A percentile compares a stretch with the other conserved stretches of the same genome.
Evolutionary conservation across 2,888 invertebrate genomes (phyloP).

Genomic region (Rotaria macrura): DNA sequence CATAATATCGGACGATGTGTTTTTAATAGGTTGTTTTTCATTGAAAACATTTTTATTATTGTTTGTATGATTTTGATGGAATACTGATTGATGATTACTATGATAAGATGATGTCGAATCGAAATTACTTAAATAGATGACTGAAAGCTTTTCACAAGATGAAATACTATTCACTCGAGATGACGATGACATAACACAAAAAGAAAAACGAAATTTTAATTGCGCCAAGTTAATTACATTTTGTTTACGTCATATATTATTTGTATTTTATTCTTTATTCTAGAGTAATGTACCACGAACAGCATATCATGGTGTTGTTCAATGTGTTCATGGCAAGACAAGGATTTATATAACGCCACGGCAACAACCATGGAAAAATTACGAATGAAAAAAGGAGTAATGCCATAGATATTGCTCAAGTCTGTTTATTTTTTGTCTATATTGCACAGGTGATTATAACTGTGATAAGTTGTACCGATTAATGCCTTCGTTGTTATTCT

Average conservation of each 20-base stretch:
- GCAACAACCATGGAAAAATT: not conserved
- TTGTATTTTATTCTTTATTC: not conserved
- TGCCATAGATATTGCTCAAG: no score
- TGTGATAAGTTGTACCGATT: no score
- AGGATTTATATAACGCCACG: not conserved
- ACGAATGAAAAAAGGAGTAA: no score
- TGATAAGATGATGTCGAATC: not conserved
- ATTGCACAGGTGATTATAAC: no score
- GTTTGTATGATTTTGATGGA: not conserved
- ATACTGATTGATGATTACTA: not conserved
- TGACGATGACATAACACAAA: not conserved
- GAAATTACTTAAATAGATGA: not conserved
- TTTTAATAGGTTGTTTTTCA: not conserved
- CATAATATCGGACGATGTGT: not conserved
- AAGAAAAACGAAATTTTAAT: not conserved
- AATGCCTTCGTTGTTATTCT: no score
- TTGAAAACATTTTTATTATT: not conserved
- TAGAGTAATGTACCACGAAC: slow-evolving; percentile 12
- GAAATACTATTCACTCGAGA: no score
- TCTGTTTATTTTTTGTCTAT: no score
- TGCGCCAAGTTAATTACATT: not conserved
- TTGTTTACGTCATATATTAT: no score
- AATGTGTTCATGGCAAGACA: not conserved
- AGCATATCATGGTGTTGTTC: not conserved
- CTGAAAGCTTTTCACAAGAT: no score